Conservation (phyloP, 2,797 vertebrate species). For the Gouania willdenowi region DNA sequence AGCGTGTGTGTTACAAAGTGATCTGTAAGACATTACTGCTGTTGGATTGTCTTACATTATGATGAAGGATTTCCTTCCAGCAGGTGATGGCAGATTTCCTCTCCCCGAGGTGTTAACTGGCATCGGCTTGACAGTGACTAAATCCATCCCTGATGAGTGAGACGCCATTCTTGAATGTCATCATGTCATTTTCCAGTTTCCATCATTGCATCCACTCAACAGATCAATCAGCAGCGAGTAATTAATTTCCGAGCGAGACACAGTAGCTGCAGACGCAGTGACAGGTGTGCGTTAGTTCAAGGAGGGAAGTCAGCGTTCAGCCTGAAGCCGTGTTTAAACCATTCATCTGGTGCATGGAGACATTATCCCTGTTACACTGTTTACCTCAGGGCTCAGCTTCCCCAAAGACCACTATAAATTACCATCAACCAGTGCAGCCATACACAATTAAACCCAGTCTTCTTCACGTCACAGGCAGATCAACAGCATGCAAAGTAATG, state of each 20-base stretch:
- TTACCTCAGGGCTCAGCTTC: conserved; percentile 49
- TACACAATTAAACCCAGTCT: conserved; percentile 55
- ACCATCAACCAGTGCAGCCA: conserved; percentile 42
- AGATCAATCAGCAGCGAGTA: conserved; percentile 10
- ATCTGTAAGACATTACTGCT: background rate
- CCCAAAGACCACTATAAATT: conserved; percentile 48
- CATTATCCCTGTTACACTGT: conserved; percentile 50
- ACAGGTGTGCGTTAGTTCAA: conserved; percentile 20
- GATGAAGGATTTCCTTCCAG: background rate
- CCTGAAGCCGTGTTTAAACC: conserved; percentile 23
- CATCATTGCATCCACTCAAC: conserved; percentile 4
- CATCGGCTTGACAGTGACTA: background rate
- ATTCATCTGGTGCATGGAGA: conserved; percentile 19
- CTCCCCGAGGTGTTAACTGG: background rate
- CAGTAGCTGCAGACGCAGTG: too few species aligned
- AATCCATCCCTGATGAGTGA: conserved; percentile 7
- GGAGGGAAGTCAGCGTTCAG: background rate
- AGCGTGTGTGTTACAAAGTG: background rate
- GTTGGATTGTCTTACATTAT: background rate
- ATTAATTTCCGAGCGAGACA: conserved; percentile 23
- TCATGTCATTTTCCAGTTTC: conserved; percentile 20
- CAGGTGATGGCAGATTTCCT: background rate
- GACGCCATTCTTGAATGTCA: conserved; percentile 12
- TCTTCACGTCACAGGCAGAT: conserved; percentile 57
- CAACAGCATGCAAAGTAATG: conserved; percentile 58